Conservation (phyloP, 2,888 invertebrate species). For the Philaethria dido region DNA sequence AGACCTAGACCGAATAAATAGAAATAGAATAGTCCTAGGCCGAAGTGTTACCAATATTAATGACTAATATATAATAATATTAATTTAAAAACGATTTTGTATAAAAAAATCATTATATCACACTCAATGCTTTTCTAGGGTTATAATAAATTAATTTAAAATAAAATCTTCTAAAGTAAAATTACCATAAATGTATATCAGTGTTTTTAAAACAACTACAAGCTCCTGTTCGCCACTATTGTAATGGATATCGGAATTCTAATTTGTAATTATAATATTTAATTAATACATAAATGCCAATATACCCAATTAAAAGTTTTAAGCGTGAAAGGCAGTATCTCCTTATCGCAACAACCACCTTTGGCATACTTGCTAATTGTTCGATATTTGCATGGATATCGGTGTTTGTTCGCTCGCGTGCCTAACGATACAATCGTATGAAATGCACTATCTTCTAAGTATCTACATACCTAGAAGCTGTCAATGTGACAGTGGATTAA, state of each 20-base stretch:
- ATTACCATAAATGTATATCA: background rate
- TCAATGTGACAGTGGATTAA: constrained; percentile 23
- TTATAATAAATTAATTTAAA: too few relatives aligned
- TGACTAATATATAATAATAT: too few relatives aligned
- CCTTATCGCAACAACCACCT: constrained; percentile 40
- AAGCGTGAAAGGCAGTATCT: constrained; percentile 36
- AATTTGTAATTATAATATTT: constrained; percentile 32
- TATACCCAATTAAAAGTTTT: constrained; percentile 42
- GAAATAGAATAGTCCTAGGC: too few relatives aligned
- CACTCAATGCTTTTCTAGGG: too few relatives aligned
- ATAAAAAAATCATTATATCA: too few relatives aligned
- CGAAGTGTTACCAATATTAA: too few relatives aligned
- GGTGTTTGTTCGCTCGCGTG: background rate
- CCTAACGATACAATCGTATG: background rate
- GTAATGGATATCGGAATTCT: constrained; percentile 15
- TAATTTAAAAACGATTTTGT: too few relatives aligned
- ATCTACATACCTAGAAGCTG: constrained; percentile 23
- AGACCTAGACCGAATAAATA: too few relatives aligned
- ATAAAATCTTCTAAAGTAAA: too few relatives aligned
- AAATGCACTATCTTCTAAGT: background rate
- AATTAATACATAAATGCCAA: constrained; percentile 35
- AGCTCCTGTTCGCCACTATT: background rate
- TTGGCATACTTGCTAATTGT: constrained; percentile 45
- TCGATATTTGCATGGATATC: constrained; percentile 60
- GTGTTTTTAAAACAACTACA: background rate